Base-by-base conservation (phyloP, 1,140 invertebrate genomes). In the Caenorhabditis remanei region DNA sequence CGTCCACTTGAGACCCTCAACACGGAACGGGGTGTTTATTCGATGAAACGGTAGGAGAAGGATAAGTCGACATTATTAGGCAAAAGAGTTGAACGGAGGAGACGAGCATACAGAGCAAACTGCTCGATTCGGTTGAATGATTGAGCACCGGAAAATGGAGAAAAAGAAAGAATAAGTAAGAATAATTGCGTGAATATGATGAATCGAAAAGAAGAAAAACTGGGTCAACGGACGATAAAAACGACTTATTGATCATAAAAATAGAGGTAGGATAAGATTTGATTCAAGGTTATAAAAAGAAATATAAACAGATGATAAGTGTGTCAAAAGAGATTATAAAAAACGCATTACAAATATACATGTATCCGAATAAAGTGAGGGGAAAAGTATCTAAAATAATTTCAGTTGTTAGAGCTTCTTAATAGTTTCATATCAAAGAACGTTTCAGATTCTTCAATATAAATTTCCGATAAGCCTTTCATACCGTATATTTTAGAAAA, bases 21-120 rank as follows among this genome's bases (percentile, higher is more conserved):
- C 71, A 50, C 32, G 46, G 71, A n/a, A n/a, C 14, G 24, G 71
- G 71, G 71, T 79, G 71, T 79, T 79, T 79, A 79, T 79, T 79
- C 71, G 71, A 79, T 79, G 71, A 79, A 79, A 79, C 71, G 71
- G 71, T 79, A 48, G 46, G 71, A 50, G 46, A 24, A 63, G 41
- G 71, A 79, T 79, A 79, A 79, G 46, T 32, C 71, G 71, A 79
- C 46, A 50, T 50, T 50, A 50, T 50, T 48, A 79, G 40, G 41
- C 7, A 41, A 11, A 32, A 65, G 32, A 32, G 32, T 16, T 53
- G 63, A 65, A 65, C 50, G 21, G 41, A 71, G 65, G 65, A 71
- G 46, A 24, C 11, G 46, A 48, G 21, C 71, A 50, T 14, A 43
- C 40, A 79, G 46, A 79, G 71, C 46, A 79, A 79, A 79, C 71